phyloP scores from a whole-genome alignment of 1,140 invertebrate genomes.

The Mizuhopecten yessoensis region DNA sequence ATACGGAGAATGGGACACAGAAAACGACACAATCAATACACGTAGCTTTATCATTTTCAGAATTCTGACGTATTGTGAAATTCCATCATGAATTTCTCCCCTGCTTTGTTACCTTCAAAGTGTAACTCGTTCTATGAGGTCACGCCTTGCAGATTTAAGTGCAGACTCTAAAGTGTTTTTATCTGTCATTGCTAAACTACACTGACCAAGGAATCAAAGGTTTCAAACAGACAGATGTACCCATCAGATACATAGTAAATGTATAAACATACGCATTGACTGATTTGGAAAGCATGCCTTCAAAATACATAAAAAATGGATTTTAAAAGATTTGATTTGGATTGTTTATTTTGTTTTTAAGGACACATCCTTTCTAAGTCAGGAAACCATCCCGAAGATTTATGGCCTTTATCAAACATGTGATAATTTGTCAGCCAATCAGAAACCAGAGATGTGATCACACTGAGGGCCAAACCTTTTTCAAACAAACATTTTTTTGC shows the following conservation, averaged over 20 bases:
- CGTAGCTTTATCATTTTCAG: not conserved
- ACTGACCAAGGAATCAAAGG: not conserved
- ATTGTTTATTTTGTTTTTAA: not conserved
- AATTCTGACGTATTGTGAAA: not conserved
- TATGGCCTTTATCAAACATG: constrained; percentile 27
- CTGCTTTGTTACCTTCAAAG: not conserved
- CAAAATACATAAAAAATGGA: not conserved
- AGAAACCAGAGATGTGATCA: constrained; percentile 33
- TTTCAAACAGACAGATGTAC: not conserved
- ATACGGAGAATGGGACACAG: not conserved
- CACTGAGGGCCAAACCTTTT: constrained; percentile 31
- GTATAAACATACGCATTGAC: constrained; percentile 16
- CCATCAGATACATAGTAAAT: not conserved
- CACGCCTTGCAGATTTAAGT: not conserved
- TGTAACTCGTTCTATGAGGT: not conserved
- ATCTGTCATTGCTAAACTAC: not conserved
- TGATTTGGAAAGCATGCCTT: not conserved
- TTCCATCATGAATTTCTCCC: not conserved
- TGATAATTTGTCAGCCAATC: constrained; percentile 38
- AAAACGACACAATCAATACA: not conserved
- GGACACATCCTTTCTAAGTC: not conserved
- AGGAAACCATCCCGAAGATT: not conserved
- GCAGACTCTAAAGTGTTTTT: not conserved
- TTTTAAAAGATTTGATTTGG: not conserved
- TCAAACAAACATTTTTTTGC: constrained; percentile 32